phyloP scores from a whole-genome alignment of 2,888 invertebrate genomes.

The Ditula angustiorana region DNA sequence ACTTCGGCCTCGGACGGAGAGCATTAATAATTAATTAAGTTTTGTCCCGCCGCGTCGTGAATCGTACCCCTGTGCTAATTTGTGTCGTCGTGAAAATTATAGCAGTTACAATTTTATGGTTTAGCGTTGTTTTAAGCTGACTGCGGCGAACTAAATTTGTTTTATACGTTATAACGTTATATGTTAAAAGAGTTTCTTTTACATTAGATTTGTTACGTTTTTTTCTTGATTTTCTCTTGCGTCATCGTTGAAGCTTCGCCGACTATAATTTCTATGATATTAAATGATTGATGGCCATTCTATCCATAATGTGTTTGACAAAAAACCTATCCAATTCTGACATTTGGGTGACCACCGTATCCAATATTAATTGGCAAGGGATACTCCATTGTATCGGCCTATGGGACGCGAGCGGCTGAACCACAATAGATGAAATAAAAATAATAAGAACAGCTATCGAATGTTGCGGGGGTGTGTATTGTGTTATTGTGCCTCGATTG shows the following conservation, averaged over 20 bases:
- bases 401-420: constrained; percentile 71
- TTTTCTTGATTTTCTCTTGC: constrained; percentile 20
- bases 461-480: constrained; percentile 75
- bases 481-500: constrained; percentile 58
- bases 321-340: constrained; percentile 75
- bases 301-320: constrained; percentile 57
- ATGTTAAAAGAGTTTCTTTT: background rate
- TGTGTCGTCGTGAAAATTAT: constrained; percentile 47
- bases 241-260: constrained; percentile 15
- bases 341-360: constrained; percentile 78
- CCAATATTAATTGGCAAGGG: constrained; percentile 84
- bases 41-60: constrained; percentile 50
- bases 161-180: no score
- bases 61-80: constrained; percentile 57
- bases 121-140: background rate
- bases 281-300: constrained; percentile 58
- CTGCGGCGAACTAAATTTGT: no score
- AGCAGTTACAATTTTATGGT: constrained; percentile 30
- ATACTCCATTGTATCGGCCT: constrained; percentile 63
- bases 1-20: constrained; percentile 60
- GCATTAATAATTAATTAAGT: constrained; percentile 77
- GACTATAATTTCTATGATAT: constrained; percentile 35
- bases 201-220: background rate
- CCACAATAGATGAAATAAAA: constrained; percentile 72
- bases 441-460: constrained; percentile 71